Evolutionary conservation across 2,113 vertebrate species (phyloP).

Genomic region (Salvelinus namaycush): DNA sequence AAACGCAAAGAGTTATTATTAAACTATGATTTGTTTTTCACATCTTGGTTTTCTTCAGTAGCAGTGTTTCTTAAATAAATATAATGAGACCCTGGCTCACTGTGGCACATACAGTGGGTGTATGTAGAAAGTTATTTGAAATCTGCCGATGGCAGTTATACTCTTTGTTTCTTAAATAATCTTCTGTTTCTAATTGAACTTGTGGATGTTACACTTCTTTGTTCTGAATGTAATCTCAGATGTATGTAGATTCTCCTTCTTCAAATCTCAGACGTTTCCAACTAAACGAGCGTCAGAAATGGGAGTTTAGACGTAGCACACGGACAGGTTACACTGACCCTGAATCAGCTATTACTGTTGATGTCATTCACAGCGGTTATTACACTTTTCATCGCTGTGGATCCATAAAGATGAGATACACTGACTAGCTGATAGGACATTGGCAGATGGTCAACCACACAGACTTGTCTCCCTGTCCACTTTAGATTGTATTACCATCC

Average conservation of each 20-base stretch:
- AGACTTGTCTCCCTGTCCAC: neutral
- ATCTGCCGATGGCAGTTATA: neutral
- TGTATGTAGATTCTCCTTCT: too few species aligned
- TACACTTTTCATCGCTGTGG: neutral
- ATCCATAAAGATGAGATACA: constrained; percentile 8
- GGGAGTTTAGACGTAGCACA: too few species aligned
- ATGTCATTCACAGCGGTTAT: neutral
- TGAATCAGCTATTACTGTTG: neutral
- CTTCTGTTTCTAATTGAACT: neutral
- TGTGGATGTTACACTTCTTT: neutral
- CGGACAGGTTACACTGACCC: neutral
- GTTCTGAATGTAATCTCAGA: too few species aligned
- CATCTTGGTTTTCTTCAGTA: constrained; percentile 27
- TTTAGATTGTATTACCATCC: neutral
- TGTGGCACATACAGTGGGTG: neutral
- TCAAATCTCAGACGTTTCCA: too few species aligned
- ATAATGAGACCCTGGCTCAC: constrained; percentile 21
- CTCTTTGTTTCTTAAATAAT: neutral
- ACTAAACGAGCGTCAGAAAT: too few species aligned
- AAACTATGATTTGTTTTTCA: constrained; percentile 64
- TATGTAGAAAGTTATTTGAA: constrained; percentile 32
- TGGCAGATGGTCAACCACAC: neutral
- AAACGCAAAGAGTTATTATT: constrained; percentile 65
- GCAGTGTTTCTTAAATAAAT: constrained; percentile 56
- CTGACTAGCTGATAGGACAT: neutral